Conservation (phyloP, 2,797 vertebrate genomes). For the Thunnus albacares region DNA sequence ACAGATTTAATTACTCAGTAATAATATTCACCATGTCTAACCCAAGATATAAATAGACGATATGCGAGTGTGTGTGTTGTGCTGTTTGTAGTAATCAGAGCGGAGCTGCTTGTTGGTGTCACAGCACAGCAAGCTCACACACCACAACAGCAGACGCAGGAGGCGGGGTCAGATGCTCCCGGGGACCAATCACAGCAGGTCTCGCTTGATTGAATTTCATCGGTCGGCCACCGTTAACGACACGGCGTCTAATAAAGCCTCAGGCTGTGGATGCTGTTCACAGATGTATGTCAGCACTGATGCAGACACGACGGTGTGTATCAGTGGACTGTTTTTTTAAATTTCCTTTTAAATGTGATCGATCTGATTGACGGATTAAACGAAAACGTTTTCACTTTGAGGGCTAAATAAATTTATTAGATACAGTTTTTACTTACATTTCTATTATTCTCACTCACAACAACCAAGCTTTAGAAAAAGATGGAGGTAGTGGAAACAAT, state of each 20-base stretch:
- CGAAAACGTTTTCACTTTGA: too few relatives aligned
- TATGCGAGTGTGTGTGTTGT: conserved; percentile 39
- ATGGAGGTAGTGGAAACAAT: too few relatives aligned
- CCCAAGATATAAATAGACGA: conserved; percentile 62
- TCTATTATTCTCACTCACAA: too few relatives aligned
- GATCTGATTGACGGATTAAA: too few relatives aligned
- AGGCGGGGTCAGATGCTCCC: conserved; percentile 39
- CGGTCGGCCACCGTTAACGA: conserved; percentile 28
- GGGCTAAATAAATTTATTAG: too few relatives aligned
- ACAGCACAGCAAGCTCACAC: background rate
- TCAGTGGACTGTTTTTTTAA: too few relatives aligned
- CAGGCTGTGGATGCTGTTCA: conserved; percentile 24
- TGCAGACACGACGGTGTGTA: background rate
- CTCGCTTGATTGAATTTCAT: conserved; percentile 45
- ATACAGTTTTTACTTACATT: too few relatives aligned
- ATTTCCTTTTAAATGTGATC: too few relatives aligned
- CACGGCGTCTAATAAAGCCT: conserved; percentile 20
- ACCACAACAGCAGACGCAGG: conserved; percentile 13
- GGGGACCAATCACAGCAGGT: conserved; percentile 34
- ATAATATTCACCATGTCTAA: conserved; percentile 67
- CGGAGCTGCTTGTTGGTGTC: conserved; percentile 53
- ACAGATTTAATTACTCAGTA: conserved; percentile 82
- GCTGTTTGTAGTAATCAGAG: conserved; percentile 59
- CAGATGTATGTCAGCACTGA: conserved; percentile 48
- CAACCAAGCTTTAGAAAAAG: too few relatives aligned